Evolutionary conservation across 2,888 invertebrate genomes (phyloP), one percentile per base, ranked within the genome.

Genomic region (Corythucha ciliata): DNA sequence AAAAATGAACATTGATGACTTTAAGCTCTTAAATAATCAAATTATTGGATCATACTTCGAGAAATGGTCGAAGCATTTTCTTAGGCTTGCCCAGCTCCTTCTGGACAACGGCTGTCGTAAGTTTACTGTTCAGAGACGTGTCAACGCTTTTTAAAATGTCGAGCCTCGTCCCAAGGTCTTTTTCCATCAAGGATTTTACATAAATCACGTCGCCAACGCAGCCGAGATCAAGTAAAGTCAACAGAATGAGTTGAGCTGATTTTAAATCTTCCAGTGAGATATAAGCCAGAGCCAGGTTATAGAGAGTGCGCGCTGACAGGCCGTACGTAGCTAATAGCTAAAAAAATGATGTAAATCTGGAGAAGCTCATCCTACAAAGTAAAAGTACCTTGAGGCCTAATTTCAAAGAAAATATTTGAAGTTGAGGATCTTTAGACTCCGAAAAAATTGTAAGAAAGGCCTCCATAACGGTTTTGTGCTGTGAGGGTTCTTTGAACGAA

Each of bases 21-120:
- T n/a, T n/a, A n/a, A n/a, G n/a, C n/a, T n/a, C n/a, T n/a, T n/a
- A n/a, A n/a, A n/a, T n/a, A n/a, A n/a, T n/a, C n/a, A n/a, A n/a
- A n/a, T n/a, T n/a, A n/a, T n/a, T n/a, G n/a, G 42, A 49, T 4
- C 41, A 49, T 12, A 41, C 49, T 41, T 49, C 41, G 24, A 49
- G 33, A 40, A 49, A 41, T 14, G 41, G 42, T 18, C 34, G 40
- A 6, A 32, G 7, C 3, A 49, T 41, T 20, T 33, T 14, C 42
- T 49, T 49, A 4, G 40, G 26, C 24, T 49, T 49, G 6, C 41
- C 49, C 40, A 49, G 18, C 10, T 22, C 14, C 12, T 22, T 41
- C 14, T 49, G 33, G 8, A 49, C 18, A 24, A 21, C 18, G 5
- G 49, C 49, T 20, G 49, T 16, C 10, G 42, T 33, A n/a, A 49